phyloP scores from a whole-genome alignment of 2,113 vertebrate genomes.

The Otocyon megalotis region DNA sequence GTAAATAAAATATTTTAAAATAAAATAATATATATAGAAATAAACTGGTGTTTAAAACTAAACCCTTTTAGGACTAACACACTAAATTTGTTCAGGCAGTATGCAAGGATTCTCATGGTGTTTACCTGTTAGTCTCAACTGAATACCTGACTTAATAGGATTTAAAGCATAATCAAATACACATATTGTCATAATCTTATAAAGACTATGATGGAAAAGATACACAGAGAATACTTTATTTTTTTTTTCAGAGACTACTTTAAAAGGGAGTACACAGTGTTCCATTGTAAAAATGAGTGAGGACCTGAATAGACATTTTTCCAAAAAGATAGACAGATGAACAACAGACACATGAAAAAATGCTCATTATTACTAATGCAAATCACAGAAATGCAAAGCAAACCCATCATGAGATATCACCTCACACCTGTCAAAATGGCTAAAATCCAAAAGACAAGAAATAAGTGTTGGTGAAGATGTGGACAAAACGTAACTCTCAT shows the following conservation, averaged over 20 bases:
- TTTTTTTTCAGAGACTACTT: neutral
- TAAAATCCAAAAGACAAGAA: neutral
- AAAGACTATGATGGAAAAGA: neutral
- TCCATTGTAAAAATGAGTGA: neutral
- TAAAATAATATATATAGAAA: neutral
- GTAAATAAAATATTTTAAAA: no score
- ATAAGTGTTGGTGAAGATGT: neutral
- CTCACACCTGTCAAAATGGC: neutral
- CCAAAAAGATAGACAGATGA: neutral
- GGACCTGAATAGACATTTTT: neutral
- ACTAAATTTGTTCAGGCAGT: neutral
- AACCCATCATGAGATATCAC: neutral
- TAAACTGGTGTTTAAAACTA: neutral
- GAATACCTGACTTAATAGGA: slow-evolving; percentile 1
- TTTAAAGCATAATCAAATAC: neutral
- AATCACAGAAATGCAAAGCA: neutral
- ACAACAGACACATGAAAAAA: neutral
- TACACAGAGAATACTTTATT: neutral
- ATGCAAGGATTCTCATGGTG: neutral
- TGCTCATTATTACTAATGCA: neutral
- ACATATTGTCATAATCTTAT: neutral
- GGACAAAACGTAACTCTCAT: neutral
- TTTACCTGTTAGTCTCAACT: neutral
- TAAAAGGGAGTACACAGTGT: neutral
- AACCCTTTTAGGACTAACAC: neutral